Percentiles rank a stretch among this genome's conserved stretches.
Conservation (phyloP, 2,113 vertebrate species). For the Aspiorhynchus laticeps region DNA sequence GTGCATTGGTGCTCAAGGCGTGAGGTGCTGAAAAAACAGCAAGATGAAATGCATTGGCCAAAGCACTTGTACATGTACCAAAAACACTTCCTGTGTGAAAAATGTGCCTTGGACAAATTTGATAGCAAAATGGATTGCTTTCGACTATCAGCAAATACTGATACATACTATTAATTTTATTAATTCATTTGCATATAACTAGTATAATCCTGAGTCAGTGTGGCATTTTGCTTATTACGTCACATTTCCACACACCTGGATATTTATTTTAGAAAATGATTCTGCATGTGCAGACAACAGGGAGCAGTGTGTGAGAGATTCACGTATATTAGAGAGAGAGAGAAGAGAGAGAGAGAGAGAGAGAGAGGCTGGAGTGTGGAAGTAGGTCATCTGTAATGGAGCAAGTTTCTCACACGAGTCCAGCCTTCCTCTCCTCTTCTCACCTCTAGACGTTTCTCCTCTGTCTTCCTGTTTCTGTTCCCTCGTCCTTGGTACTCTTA, state of each 20-base stretch:
- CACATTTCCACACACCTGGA: slow-evolving; percentile 25
- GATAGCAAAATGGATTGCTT: neutral
- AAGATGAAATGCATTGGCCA: neutral
- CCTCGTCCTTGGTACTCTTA: neutral
- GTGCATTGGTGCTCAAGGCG: neutral
- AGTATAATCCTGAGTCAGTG: slow-evolving; percentile 21
- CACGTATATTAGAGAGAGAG: neutral
- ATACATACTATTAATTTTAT: neutral
- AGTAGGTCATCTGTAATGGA: slow-evolving; percentile 55
- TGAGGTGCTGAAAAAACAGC: neutral
- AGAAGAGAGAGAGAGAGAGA: neutral
- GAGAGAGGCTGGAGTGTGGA: slow-evolving; percentile 19
- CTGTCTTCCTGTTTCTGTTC: slow-evolving; percentile 8
- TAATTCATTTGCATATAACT: neutral
- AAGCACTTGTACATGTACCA: neutral
- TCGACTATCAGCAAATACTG: neutral
- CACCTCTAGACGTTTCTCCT: slow-evolving; percentile 22
- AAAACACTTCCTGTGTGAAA: neutral
- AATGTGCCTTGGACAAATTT: neutral
- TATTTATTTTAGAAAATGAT: slow-evolving; percentile 37
- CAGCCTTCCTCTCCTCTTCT: slow-evolving; percentile 27
- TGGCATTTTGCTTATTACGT: slow-evolving; percentile 16
- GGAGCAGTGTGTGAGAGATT: slow-evolving; percentile 14
- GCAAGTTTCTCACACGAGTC: slow-evolving; percentile 50
- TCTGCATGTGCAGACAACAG: slow-evolving; percentile 6